A percentile compares a stretch with the other conserved stretches of the same genome.
Conservation (phyloP, 2,113 vertebrate species). For the Varanus salvator region DNA sequence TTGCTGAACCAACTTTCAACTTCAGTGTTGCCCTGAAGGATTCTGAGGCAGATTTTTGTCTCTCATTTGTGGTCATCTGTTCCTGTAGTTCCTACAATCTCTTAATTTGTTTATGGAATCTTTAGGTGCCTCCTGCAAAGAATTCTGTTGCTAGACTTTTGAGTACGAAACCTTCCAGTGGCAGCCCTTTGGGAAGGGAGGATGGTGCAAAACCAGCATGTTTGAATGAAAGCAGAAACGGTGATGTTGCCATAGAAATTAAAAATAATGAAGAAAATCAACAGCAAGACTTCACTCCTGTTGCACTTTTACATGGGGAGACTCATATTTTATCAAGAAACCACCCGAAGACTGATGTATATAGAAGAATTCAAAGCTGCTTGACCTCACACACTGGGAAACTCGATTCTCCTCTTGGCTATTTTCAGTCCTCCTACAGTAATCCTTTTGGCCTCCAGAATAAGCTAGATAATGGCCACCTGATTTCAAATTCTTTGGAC, state of each 20-base stretch:
- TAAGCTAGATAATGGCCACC: conserved; percentile 15
- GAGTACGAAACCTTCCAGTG: conserved; percentile 38
- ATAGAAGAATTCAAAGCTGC: conserved; percentile 46
- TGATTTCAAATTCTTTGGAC: conserved; percentile 29
- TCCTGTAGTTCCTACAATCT: conserved; percentile 63
- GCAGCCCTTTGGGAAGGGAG: conserved; percentile 47
- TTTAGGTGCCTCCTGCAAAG: conserved; percentile 67
- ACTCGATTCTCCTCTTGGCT: conserved; percentile 33
- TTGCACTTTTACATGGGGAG: conserved; percentile 23
- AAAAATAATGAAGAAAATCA: conserved; percentile 28
- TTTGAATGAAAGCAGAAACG: conserved; percentile 8
- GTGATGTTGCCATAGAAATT: background rate
- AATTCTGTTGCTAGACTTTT: conserved; percentile 64
- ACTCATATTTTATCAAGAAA: background rate
- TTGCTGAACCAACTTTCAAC: conserved; percentile 35
- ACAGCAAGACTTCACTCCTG: conserved; percentile 22
- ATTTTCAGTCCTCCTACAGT: background rate
- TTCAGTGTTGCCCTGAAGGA: conserved; percentile 37
- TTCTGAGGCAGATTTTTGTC: background rate
- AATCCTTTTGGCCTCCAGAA: conserved; percentile 5
- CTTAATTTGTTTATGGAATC: conserved; percentile 68
- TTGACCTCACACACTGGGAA: conserved; percentile 59
- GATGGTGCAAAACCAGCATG: conserved; percentile 32
- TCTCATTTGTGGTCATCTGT: conserved; percentile 37
- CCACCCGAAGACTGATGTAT: background rate